Evolutionary conservation across 2,113 vertebrate genomes (phyloP).

Genomic region (Tachuris rubrigastra): DNA sequence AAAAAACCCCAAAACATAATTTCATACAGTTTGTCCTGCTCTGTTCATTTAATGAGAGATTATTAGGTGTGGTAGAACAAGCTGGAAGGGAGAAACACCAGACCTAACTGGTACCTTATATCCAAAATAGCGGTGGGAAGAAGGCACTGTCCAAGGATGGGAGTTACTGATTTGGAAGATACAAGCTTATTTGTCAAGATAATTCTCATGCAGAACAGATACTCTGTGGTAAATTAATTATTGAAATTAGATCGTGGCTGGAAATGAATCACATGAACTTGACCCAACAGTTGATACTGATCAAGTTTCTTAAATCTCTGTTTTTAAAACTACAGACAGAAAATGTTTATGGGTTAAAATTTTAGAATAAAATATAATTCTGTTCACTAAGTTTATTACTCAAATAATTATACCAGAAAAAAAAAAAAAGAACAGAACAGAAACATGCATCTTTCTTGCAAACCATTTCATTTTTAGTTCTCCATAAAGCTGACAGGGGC

Average conservation of each 20-base stretch:
- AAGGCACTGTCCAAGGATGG: not conserved
- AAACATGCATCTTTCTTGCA: not conserved
- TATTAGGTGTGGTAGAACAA: not conserved
- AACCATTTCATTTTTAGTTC: not conserved
- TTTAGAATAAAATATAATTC: not conserved
- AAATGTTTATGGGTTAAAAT: not conserved
- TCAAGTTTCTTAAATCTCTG: not conserved
- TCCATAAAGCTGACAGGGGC: not conserved
- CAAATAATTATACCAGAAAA: not conserved
- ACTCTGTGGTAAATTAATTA: not conserved
- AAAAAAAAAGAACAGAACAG: not conserved
- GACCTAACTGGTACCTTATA: not conserved
- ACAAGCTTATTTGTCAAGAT: not conserved
- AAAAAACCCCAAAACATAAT: not conserved
- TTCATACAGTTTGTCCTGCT: not conserved
- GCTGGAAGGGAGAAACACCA: not conserved
- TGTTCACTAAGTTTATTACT: not conserved
- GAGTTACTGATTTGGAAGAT: not conserved
- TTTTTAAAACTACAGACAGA: not conserved
- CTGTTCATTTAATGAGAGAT: not conserved
- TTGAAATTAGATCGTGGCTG: not conserved
- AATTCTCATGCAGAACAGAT: conserved; percentile 11
- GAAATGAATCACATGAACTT: not conserved
- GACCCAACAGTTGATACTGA: not conserved
- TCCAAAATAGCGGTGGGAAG: not conserved